Conservation (phyloP, 2,113 vertebrate genomes). For the Loxodonta africana region DNA sequence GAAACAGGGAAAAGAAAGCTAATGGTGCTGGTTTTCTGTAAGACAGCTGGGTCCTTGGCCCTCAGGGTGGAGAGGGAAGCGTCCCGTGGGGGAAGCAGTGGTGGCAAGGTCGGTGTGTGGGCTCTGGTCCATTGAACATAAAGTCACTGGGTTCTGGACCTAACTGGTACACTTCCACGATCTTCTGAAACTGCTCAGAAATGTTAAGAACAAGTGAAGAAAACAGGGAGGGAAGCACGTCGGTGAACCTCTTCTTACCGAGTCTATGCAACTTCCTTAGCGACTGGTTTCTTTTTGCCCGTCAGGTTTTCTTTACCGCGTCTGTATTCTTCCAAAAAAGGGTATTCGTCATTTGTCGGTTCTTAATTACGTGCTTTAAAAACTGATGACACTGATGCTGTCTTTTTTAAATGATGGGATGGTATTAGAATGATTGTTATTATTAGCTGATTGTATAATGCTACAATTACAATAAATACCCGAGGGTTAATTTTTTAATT, state of each 20-base stretch:
- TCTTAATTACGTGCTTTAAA: neutral
- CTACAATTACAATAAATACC: neutral
- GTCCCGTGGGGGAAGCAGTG: neutral
- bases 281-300: neutral
- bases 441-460: conserved; percentile 48
- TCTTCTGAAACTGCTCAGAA: neutral
- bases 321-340: neutral
- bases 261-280: neutral
- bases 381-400: neutral
- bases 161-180: neutral
- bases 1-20: neutral
- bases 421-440: neutral
- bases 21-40: neutral
- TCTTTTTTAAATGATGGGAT: neutral
- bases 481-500: conserved; percentile 36
- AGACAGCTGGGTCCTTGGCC: fast-evolving
- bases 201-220: neutral
- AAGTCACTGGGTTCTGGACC: neutral
- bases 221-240: neutral
- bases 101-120: neutral
- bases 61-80: fast-evolving
- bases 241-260: neutral
- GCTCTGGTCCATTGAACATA: neutral
- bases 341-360: neutral
- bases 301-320: neutral